Evolutionary conservation across 2,888 invertebrate genomes (phyloP).

Genomic region (Galerucella pusilla): DNA sequence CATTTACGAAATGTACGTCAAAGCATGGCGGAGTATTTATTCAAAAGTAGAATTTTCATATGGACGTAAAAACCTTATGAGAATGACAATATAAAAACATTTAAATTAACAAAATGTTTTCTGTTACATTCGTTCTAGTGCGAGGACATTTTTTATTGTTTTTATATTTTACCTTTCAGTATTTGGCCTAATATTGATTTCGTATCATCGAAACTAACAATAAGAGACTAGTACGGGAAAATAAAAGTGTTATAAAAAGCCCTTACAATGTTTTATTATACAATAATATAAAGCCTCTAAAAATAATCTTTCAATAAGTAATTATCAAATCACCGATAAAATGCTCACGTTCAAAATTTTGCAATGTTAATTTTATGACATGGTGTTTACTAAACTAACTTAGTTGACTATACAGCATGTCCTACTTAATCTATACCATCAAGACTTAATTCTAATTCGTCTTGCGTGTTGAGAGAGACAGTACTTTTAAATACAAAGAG

Average conservation of each 20-base stretch:
- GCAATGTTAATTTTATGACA: neutral
- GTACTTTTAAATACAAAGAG: no score
- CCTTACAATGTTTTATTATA: neutral
- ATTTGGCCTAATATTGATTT: slow-evolving; percentile 21
- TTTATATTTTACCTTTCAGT: neutral
- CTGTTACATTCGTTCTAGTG: neutral
- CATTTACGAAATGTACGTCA: no score
- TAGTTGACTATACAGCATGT: no score
- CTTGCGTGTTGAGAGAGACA: no score
- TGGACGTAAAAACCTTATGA: no score
- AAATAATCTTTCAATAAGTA: slow-evolving; percentile 10
- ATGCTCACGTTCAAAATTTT: neutral
- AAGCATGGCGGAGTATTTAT: no score
- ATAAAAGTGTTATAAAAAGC: slow-evolving; percentile 9
- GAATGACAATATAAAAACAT: no score
- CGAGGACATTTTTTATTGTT: neutral
- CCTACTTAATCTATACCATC: no score
- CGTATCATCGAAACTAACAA: slow-evolving; percentile 9
- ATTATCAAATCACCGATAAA: neutral
- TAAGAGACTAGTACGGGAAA: slow-evolving; percentile 22
- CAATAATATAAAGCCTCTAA: slow-evolving; percentile 11
- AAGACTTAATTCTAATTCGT: no score
- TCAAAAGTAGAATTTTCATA: no score
- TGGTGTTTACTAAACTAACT: neutral
- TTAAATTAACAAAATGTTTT: neutral